Evolutionary conservation across 2,113 vertebrate species (phyloP).

Genomic region (Sturnira hondurensis): DNA sequence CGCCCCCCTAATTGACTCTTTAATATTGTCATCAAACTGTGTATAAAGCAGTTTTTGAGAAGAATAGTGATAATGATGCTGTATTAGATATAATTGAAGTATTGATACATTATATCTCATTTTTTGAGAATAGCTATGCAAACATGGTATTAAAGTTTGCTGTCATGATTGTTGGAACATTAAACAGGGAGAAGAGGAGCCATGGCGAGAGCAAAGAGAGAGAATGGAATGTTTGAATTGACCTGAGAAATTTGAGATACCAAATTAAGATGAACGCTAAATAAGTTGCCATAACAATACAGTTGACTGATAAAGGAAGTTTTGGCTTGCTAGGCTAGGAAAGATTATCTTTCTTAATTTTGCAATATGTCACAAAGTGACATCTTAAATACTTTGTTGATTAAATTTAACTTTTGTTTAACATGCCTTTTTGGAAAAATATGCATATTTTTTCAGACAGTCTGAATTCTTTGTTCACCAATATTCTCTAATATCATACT

Average conservation of each 20-base stretch:
- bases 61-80: not conserved
- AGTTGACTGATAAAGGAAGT: not conserved
- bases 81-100: not conserved
- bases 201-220: not conserved
- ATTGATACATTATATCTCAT: not conserved
- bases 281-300: not conserved
- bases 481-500: not conserved
- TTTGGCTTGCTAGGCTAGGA: not conserved
- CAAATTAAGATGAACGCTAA: not conserved
- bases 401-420: not conserved
- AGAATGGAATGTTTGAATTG: not conserved
- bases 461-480: not conserved
- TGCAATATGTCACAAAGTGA: not conserved
- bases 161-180: not conserved
- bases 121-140: not conserved
- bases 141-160: not conserved
- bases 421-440: not conserved
- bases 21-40: not conserved
- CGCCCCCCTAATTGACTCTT: not conserved
- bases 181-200: not conserved
- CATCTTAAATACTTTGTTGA: not conserved
- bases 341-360: conserved; percentile 13
- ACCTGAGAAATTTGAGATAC: not conserved
- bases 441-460: not conserved
- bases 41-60: not conserved